Conservation (phyloP, 2,113 vertebrate species). For the Dipodomys spectabilis region DNA sequence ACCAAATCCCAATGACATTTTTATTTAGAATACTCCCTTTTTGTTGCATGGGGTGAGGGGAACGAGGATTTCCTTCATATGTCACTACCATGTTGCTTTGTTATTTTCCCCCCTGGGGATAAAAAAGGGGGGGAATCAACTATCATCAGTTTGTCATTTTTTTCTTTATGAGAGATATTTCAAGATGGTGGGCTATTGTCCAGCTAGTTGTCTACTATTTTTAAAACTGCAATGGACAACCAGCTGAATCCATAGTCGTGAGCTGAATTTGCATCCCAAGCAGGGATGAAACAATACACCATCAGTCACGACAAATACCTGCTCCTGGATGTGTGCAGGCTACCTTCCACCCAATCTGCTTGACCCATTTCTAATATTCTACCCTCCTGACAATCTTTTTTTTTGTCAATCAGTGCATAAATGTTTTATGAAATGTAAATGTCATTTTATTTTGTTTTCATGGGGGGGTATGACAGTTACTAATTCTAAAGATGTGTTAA, state of each 20-base stretch:
- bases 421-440: constrained; percentile 43
- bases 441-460: constrained; percentile 45
- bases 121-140: neutral
- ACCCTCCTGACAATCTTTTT: neutral
- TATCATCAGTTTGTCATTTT: neutral
- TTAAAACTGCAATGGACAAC: constrained; percentile 8
- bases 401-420: constrained; percentile 59
- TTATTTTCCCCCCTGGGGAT: neutral
- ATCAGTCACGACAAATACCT: neutral
- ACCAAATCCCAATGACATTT: constrained; percentile 23
- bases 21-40: constrained; percentile 23
- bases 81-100: neutral
- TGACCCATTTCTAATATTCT: constrained; percentile 12
- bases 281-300: neutral
- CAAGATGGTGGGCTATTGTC: neutral
- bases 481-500: constrained; percentile 41
- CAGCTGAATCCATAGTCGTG: neutral
- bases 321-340: neutral
- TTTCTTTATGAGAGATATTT: neutral
- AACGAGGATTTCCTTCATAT: neutral
- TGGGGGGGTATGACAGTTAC: neutral
- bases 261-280: neutral
- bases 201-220: neutral
- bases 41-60: neutral
- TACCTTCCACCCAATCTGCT: neutral